phyloP scores from a whole-genome alignment of 2,113 vertebrate species.

The Gobius niger region DNA sequence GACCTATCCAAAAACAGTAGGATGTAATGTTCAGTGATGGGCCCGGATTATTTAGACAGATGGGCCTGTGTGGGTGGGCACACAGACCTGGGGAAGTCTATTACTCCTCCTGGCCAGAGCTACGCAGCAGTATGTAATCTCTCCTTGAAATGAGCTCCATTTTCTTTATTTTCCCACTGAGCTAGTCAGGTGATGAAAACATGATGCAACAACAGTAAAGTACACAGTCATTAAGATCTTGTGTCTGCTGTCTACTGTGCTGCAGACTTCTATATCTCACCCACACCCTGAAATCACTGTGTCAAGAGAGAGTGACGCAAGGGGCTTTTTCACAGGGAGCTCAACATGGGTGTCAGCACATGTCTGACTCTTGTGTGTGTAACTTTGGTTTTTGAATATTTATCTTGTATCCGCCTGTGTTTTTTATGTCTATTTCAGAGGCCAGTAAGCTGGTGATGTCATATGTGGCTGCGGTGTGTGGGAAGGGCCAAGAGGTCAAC shows the following conservation, averaged over 20 bases:
- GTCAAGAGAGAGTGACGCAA: slow-evolving; percentile 59
- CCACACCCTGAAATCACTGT: slow-evolving; percentile 41
- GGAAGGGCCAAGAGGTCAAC: slow-evolving; percentile 97
- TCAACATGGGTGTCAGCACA: slow-evolving; percentile 14
- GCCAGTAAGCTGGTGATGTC: slow-evolving; percentile 99
- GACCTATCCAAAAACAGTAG: too few species aligned
- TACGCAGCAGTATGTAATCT: slow-evolving; percentile 27
- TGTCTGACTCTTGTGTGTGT: slow-evolving; percentile 37
- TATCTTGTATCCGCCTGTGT: slow-evolving; percentile 31
- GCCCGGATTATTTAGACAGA: too few species aligned
- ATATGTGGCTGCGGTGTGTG: slow-evolving; percentile 97
- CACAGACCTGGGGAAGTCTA: not conserved
- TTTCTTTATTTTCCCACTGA: slow-evolving; percentile 17
- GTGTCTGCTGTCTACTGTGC: slow-evolving; percentile 11
- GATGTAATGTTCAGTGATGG: too few species aligned
- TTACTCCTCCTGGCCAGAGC: too few species aligned
- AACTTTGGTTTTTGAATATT: slow-evolving; percentile 30
- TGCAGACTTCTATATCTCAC: slow-evolving; percentile 21
- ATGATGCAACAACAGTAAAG: slow-evolving; percentile 53
- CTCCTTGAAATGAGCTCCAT: not conserved
- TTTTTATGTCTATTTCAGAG: slow-evolving; percentile 79
- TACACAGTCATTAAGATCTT: slow-evolving; percentile 24
- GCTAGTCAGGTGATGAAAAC: slow-evolving; percentile 43
- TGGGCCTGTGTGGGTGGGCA: not conserved
- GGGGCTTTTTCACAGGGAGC: slow-evolving; percentile 49